These are phyloP conservation scores for Himalopsyche anomala DNA, from an alignment of 2,888 invertebrate species.

Conservation along the genomic window DNA sequence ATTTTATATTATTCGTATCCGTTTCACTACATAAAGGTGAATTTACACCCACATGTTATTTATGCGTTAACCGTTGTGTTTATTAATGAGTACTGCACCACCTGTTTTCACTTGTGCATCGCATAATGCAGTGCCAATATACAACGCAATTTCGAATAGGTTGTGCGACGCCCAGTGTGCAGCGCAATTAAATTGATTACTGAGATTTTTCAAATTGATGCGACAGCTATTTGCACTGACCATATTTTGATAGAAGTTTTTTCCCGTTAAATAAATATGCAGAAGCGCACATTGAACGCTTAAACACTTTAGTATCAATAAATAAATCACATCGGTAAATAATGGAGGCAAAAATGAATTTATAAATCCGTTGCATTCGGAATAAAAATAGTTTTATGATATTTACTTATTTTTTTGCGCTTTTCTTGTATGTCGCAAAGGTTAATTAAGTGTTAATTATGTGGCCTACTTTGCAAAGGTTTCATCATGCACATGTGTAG, in stretches of 20 bases:
- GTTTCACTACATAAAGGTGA: neutral
- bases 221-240: neutral
- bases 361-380: too few species aligned
- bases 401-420: too few species aligned
- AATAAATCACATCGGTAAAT: neutral
- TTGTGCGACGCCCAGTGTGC: neutral
- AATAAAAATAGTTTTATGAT: too few species aligned
- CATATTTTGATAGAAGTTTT: neutral
- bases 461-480: too few species aligned
- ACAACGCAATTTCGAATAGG: conserved; percentile 3
- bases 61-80: conserved; percentile 53
- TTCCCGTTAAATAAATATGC: neutral
- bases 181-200: conserved; percentile 10
- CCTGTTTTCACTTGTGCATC: conserved; percentile 42
- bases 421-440: too few species aligned
- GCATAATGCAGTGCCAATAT: conserved; percentile 1
- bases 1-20: neutral
- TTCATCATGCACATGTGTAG: too few species aligned
- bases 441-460: too few species aligned
- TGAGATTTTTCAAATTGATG: neutral
- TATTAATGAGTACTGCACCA: conserved; percentile 58
- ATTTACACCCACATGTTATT: conserved; percentile 45
- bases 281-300: neutral
- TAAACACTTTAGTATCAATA: neutral
- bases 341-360: too few species aligned